Evolutionary conservation across 2,888 invertebrate species (phyloP), one percentile per base, ranked within the genome.

Genomic region (Alloscopus bannaensis): DNA sequence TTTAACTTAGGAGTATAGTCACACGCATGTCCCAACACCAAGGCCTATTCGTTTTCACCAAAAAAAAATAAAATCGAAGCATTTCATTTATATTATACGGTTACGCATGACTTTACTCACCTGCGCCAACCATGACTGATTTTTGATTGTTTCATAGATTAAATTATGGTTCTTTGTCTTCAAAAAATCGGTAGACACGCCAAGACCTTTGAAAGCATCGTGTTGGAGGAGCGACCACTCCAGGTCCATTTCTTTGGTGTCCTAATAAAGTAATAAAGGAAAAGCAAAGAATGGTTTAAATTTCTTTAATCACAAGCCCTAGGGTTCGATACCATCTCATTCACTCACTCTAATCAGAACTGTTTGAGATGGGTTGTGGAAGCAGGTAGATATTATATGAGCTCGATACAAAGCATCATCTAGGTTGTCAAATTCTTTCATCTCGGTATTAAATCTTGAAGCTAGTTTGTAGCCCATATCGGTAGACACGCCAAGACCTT

Each of bases 161-260:
- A 83, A 64, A 3, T 62, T 79, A n/a, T 76, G 76, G 3, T 65
- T 36, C 11, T 66, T 60, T 0, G 71, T 75, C 13, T 55, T 62
- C 40, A 83, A 16, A 4, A 83, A 47, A 11, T 83, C 80, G 13
- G 57, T 22, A 3, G 83, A 55, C 11, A 81, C 55, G 13, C 59
- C 47, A 22, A 64, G 16, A 8, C 70, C 69, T 70, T 82, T 73
- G 26, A 55, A 47, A n/a, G 79, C 26, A 36, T 82, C 72, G 31
- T 80, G 52, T 18, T 83, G 83, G 0, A 83, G 26, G 6, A 81
- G 2, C 1, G 82, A 62, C 81, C 82, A 83, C 3, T 83, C 73
- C 20, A 83, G 26, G 45, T 83, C 80, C 80, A 81, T 81, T 76
- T 82, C 82, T 70, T 80, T 71, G 0, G 72, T 57, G 45, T 78